A percentile compares a stretch with the other conserved stretches of the same genome.
Conservation (phyloP, 2,113 vertebrate species). For the Ahaetulla prasina region DNA sequence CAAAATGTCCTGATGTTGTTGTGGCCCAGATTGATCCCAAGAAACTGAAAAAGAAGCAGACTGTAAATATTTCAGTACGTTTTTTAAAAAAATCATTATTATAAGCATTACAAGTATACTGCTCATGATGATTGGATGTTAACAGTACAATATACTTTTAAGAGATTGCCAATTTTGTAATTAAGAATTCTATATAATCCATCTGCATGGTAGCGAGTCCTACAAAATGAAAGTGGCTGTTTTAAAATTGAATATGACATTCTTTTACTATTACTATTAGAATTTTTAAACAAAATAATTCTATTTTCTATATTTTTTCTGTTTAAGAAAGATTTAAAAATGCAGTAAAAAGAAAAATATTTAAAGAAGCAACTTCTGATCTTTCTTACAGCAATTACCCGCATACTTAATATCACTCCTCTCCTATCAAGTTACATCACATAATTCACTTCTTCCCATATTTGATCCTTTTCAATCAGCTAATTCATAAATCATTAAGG, state of each 20-base stretch:
- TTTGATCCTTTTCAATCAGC: not conserved
- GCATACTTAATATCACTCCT: not conserved
- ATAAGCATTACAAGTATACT: not conserved
- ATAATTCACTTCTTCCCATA: not conserved
- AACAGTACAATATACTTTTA: not conserved
- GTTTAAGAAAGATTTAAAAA: not conserved
- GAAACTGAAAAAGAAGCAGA: slow-evolving; percentile 88
- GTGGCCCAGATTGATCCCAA: slow-evolving; percentile 95
- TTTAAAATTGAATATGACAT: not conserved
- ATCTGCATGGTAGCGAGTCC: not conserved
- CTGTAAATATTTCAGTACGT: slow-evolving; percentile 87
- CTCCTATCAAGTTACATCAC: not conserved
- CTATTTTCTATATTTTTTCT: no score
- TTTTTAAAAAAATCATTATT: not conserved
- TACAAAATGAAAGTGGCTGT: not conserved
- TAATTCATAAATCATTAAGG: not conserved
- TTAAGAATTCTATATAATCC: not conserved
- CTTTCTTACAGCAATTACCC: not conserved
- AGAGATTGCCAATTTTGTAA: not conserved
- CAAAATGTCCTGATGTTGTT: slow-evolving; percentile 90
- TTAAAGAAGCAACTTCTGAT: not conserved
- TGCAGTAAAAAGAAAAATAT: not conserved
- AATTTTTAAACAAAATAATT: not conserved
- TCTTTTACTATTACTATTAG: not conserved
- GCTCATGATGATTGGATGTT: not conserved